These are phyloP conservation scores for Phoenoteleia sp. DNA, from an alignment of 2,888 invertebrate species.

Conservation along the genomic window DNA sequence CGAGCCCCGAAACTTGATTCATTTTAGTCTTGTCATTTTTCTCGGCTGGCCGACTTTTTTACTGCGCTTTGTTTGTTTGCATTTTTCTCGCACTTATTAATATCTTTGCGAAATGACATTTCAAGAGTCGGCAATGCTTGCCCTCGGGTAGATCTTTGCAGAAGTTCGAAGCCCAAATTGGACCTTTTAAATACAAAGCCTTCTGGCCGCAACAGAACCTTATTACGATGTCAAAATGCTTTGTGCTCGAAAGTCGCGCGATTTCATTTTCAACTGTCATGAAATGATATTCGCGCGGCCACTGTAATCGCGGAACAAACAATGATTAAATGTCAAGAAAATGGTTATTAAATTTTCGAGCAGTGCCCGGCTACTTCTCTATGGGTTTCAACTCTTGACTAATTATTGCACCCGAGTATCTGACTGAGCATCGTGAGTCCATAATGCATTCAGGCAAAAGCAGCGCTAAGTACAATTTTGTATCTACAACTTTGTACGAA, in stretches of 20 bases:
- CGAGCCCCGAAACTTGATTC: constrained; percentile 74
- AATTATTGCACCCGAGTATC: constrained; percentile 47
- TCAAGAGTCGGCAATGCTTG: constrained; percentile 10
- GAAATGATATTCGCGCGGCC: neutral
- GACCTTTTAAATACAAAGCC: neutral
- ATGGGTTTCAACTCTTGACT: neutral
- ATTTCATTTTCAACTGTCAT: constrained; percentile 38
- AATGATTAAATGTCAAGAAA: constrained; percentile 51
- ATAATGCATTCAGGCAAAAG: constrained; percentile 54
- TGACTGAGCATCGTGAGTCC: constrained; percentile 34
- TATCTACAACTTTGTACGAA: constrained; percentile 62
- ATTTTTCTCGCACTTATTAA: constrained; percentile 65
- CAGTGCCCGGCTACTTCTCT: neutral
- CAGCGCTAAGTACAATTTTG: constrained; percentile 30
- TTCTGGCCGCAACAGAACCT: neutral
- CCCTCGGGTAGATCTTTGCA: neutral
- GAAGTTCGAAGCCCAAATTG: neutral
- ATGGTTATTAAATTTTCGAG: constrained; percentile 47
- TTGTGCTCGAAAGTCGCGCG: neutral
- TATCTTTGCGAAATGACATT: constrained; percentile 40
- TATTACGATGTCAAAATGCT: constrained; percentile 5
- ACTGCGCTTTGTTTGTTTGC: constrained; percentile 63
- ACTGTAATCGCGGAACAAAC: constrained; percentile 34
- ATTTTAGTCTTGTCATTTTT: constrained; percentile 72
- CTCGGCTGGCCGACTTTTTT: constrained; percentile 51